A percentile compares a stretch with the other conserved stretches of the same genome.
Conservation (phyloP, 2,797 vertebrate genomes). For the Philypnodon macrostomus region DNA sequence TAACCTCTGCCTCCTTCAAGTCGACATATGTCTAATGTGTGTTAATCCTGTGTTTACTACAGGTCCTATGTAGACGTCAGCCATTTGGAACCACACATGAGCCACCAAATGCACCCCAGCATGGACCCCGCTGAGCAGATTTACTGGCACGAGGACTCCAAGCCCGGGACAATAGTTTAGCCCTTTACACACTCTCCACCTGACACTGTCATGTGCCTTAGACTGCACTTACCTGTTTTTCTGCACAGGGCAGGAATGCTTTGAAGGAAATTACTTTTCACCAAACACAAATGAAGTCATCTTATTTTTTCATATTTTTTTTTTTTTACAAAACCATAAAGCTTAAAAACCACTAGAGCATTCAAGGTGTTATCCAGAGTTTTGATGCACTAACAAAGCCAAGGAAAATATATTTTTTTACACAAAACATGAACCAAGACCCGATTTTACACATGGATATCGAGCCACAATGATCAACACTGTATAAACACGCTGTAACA, state of each 20-base stretch:
- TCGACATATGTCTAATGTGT: constrained; percentile 23
- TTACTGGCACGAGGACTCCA: constrained; percentile 92
- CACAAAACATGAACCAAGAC: constrained; percentile 21
- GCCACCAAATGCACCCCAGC: constrained; percentile 68
- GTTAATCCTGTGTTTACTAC: constrained; percentile 51
- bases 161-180: constrained; percentile 96
- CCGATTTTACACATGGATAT: constrained; percentile 16
- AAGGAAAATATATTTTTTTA: constrained; percentile 18
- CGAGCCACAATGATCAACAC: constrained; percentile 31
- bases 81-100: constrained; percentile 72
- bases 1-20: background rate
- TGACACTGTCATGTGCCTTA: constrained; percentile 82
- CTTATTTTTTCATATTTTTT: constrained; percentile 22
- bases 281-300: constrained; percentile 19
- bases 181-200: background rate
- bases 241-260: constrained; percentile 19
- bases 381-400: constrained; percentile 50
- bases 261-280: constrained; percentile 53
- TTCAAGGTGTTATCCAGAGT: constrained; percentile 35
- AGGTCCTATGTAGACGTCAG: constrained; percentile 82
- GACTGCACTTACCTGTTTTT: constrained; percentile 60
- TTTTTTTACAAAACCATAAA: too few relatives aligned
- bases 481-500: constrained; percentile 36
- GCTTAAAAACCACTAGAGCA: constrained; percentile 16
- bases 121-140: constrained; percentile 82